phyloP scores from a whole-genome alignment of 2,888 invertebrate genomes.

The Ceriagrion tenellum region DNA sequence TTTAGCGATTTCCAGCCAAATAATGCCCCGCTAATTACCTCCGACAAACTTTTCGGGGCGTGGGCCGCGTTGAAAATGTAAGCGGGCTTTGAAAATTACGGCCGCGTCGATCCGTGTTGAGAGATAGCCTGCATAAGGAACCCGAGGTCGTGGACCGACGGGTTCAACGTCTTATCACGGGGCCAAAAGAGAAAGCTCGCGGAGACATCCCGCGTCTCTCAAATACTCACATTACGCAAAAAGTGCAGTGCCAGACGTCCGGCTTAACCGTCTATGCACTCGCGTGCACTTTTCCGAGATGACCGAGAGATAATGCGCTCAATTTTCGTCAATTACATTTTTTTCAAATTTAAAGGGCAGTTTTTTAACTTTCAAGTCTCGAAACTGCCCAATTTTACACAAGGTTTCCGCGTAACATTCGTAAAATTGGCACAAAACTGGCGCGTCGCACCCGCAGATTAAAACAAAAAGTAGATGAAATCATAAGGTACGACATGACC shows the following conservation, averaged over 20 bases:
- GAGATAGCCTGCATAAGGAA: background rate
- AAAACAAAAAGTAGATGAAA: no score
- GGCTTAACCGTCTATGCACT: background rate
- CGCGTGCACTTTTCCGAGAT: background rate
- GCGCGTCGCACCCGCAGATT: no score
- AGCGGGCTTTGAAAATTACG: constrained; percentile 15
- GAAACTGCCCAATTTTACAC: no score
- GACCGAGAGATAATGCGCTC: background rate
- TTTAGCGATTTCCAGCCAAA: background rate
- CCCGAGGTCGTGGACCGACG: constrained; percentile 12
- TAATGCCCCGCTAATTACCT: background rate
- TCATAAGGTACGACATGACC: no score
- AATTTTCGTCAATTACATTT: no score
- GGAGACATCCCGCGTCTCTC: background rate
- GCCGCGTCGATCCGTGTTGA: background rate
- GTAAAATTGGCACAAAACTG: no score
- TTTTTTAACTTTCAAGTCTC: no score
- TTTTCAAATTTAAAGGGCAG: no score
- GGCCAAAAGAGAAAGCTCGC: constrained; percentile 13
- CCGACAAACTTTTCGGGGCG: background rate
- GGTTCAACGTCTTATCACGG: background rate
- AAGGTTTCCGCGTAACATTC: no score
- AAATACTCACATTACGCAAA: background rate
- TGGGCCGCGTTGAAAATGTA: background rate
- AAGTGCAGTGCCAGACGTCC: background rate